Evolutionary conservation across 2,888 invertebrate genomes (phyloP), one percentile per base, ranked within the genome.

Genomic region (Leucania comma): DNA sequence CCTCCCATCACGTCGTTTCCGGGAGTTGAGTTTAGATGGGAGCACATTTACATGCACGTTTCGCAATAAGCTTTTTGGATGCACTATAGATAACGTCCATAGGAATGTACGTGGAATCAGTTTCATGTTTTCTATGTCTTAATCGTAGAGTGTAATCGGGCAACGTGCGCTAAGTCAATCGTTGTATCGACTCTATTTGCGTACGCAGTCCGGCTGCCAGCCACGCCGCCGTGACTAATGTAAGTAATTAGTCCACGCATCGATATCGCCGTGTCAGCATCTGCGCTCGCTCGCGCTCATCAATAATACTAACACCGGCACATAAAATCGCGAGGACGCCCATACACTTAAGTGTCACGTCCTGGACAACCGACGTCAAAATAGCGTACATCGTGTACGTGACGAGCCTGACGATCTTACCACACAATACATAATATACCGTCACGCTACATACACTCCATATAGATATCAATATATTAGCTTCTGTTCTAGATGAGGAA

Each of bases 241-340:
- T 92, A 91, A 93, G 92, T 93, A 94, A 94, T 94, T 93, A 94
- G 92, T 93, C 93, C 93, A 93, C 89, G 87, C 87, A 87, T 90
- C 89, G 89, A 90, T 90, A 93, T 86, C 88, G 90, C 90, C 82
- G 83, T 90, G 90, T 92, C 93, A 93, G 93, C 91, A 90, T 91
- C 89, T 89, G 86, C n/a, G 61, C 48, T 83, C 78, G 81, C 81
- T 87, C 72, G 86, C 81, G 69, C 83, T 78, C 84, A 87, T 87
- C 86, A 86, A 87, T 87, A 87, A 84, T 88, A 80, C 81, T 76
- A 84, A 84, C 84, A 81, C 81, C 86, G 59, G 75, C 76, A 81
- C 71, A 80, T 81, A 82, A 78, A 76, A 75, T 53, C 68, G 67
- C 76, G 74, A 78, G 72, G 82, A 69, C 73, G 63, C 48, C 65